Evolutionary conservation across 30 jellyfish, hydroid and myxozoan genomes (phyloP), one percentile per base, ranked within the genome.

Genomic region (Cassiopea xamachana): DNA sequence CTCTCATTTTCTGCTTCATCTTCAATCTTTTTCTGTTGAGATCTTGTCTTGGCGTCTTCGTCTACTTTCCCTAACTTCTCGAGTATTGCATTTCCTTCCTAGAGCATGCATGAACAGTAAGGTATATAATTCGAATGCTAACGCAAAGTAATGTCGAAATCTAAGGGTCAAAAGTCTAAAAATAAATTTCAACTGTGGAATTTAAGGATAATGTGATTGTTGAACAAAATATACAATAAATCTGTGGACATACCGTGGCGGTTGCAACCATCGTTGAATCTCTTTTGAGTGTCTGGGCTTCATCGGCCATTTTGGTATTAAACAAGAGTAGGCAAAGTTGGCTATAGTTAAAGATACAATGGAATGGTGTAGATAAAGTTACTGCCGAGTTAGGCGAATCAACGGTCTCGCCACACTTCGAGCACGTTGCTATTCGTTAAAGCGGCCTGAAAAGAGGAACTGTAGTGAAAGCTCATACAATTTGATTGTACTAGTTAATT

Each of bases 191-290:
- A 59, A 14, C 69, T 59, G 69, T 59, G 39, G 39, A 27, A 27
- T 27, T 27, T 27, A 27, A 27, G 39, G 39, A 27, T 27, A 27
- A 27, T 27, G 39, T 27, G 39, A 27, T 27, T 27, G 39, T 55
- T 55, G 64, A 6, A 3, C 10, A 55, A 55, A 55, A 10, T 3
- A 10, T 55, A 55, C 12, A 10, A 55, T 3, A 18, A 73, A 13
- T n/a, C 9, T 10, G 59, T 9, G 8, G 44, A 43, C 81, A 49
- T 78, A 92, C 98, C 98, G 86, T 94, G 13, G 98, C 98, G 1
- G 98, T 92, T 16, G 60, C 91, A 27, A 75, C 88, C 98, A 92
- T 92, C 12, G 98, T 92, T 19, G 95, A 81, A 51, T 92, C 92
- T 39, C 98, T 92, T 61, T 92, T 92, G 70, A 88, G 95, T 58